Base-by-base conservation (phyloP, 2,888 invertebrate genomes). In the Serripes groenlandicus region DNA sequence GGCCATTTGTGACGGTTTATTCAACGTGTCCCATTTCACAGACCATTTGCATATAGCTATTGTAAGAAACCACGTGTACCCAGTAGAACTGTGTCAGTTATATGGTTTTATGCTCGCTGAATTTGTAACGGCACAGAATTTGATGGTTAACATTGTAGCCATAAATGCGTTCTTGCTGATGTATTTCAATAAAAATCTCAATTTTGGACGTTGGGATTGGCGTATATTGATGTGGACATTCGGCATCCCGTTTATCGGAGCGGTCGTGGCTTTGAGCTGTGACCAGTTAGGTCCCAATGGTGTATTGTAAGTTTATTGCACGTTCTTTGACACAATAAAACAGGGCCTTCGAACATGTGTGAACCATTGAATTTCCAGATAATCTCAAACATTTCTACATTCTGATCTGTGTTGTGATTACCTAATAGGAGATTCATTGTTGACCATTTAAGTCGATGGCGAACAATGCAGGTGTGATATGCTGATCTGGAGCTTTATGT, bases 11-110 rank as follows among this genome's bases (percentile, higher is more conserved):
- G 88, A 88, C 71, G 86, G 85, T 1, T 37, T 83, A 15, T 88
- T 88, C 56, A 88, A 88, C 73, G 69, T 88, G n/a, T 78, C 85
- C 11, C 88, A 88, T 37, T 85, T 83, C 62, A 81, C 85, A 15
- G 88, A 88, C 70, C 88, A 88, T 66, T 49, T 85, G 18, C 88
- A 88, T 60, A 85, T 88, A 18, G 80, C 84, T 0, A 86, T 88
- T n/a, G 77, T 81, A 1, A 77, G 72, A 49, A 66, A 85, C 18
- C 86, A 86, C 56, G 86, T 86, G 0, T 64, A 81, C 60, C 88
- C 88, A 1, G 81, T 77, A 37, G 80, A 75, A 34, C 80, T 88
- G 1, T 88, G 88, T 66, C 79, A 81, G 64, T 85, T 88, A 68
- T 88, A 88, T 23, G 88, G 86, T 23, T 86, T 88, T 26, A 86